Evolutionary conservation across 2,797 vertebrate genomes (phyloP).

Genomic region (Falco peregrinus): DNA sequence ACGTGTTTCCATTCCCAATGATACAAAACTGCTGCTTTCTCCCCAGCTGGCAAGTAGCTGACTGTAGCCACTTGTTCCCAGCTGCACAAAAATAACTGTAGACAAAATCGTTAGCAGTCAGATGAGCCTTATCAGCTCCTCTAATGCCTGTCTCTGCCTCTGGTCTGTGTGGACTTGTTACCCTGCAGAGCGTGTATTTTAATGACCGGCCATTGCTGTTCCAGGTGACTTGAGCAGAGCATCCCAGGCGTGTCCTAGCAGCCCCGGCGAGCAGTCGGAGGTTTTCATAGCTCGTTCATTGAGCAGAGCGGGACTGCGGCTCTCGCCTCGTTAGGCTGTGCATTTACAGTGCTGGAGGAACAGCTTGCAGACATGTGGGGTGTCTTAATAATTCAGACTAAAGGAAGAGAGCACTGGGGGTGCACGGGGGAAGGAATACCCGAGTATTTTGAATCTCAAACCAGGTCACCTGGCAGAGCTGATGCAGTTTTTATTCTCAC

Average conservation of each 20-base stretch:
- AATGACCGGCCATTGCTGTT: background rate
- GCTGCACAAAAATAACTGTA: constrained; percentile 38
- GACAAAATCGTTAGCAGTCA: constrained; percentile 32
- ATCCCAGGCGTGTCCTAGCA: background rate
- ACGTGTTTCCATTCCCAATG: background rate
- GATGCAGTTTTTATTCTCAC: background rate
- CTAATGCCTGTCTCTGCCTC: background rate
- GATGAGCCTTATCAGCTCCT: constrained; percentile 41
- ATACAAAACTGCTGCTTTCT: background rate
- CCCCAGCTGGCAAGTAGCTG: constrained; percentile 54
- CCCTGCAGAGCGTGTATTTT: background rate
- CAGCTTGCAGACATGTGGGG: background rate
- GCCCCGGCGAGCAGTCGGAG: background rate
- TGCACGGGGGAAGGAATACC: background rate
- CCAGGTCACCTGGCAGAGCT: background rate
- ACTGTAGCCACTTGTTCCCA: constrained; percentile 40
- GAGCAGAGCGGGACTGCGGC: rapidly evolving
- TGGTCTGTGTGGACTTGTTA: background rate
- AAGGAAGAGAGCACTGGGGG: background rate
- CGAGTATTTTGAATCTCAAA: background rate
- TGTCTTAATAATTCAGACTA: background rate
- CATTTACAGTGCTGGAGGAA: background rate
- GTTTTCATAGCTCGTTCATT: background rate
- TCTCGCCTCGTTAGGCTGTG: background rate
- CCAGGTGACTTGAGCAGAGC: background rate